A percentile compares a stretch with the other conserved stretches of the same genome.
phyloP scores from a whole-genome alignment of 2,888 invertebrate genomes.

The Conistra vaccinii region DNA sequence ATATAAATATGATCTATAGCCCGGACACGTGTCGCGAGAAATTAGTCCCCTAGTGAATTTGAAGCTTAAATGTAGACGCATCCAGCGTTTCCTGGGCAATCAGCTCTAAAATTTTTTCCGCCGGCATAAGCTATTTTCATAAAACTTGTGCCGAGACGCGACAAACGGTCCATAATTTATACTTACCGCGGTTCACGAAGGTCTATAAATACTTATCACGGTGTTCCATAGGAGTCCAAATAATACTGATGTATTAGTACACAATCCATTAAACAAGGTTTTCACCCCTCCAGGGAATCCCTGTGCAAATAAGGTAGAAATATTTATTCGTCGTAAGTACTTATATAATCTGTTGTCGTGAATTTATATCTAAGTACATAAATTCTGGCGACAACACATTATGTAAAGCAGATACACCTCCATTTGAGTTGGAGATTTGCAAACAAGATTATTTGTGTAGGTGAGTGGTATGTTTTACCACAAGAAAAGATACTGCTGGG shows the following conservation, averaged over 20 bases:
- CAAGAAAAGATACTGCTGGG: no score
- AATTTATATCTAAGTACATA: background rate
- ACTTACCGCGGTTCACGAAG: background rate
- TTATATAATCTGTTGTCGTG: background rate
- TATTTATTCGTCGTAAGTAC: conserved; percentile 34
- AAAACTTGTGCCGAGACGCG: background rate
- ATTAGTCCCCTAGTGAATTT: background rate
- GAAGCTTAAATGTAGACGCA: background rate
- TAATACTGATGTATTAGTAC: conserved; percentile 8
- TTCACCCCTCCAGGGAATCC: background rate
- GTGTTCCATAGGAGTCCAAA: background rate
- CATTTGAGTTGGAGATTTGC: conserved; percentile 24
- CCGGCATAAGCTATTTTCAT: background rate
- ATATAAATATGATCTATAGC: background rate
- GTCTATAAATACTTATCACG: background rate
- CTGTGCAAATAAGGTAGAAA: conserved; percentile 10
- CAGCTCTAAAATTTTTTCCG: background rate
- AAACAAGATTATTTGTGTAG: conserved; percentile 29
- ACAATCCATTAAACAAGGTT: background rate
- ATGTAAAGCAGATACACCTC: conserved; percentile 41
- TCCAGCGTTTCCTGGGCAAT: background rate
- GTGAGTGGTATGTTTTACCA: no score
- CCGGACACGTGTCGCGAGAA: background rate
- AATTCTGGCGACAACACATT: conserved; percentile 27
- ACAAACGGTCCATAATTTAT: background rate